These are phyloP conservation scores for Poicephalus gulielmi DNA, from an alignment of 2,113 vertebrate species.

Conservation along the genomic window DNA sequence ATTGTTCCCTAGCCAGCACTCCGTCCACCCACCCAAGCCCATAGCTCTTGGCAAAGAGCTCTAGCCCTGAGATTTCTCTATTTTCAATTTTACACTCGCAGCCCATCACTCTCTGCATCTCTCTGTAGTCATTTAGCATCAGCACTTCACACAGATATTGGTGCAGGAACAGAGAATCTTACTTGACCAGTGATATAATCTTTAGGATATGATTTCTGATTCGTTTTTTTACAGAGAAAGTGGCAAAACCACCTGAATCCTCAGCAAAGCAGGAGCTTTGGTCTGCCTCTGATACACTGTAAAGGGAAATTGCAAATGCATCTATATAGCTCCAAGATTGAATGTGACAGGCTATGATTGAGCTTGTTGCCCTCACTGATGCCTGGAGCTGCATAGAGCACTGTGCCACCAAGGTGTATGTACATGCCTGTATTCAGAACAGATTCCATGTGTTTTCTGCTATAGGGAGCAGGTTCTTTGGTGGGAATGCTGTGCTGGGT, in stretches of 20 bases:
- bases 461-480: neutral
- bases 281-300: neutral
- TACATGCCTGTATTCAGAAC: neutral
- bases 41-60: neutral
- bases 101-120: neutral
- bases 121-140: neutral
- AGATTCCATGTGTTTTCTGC: neutral
- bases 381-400: neutral
- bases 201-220: neutral
- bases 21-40: neutral
- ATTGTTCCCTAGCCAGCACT: neutral
- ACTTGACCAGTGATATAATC: neutral
- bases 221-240: neutral
- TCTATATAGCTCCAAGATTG: neutral
- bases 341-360: slow-evolving; percentile 28
- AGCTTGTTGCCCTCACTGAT: neutral
- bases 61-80: neutral
- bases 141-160: neutral
- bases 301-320: neutral
- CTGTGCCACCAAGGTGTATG: neutral
- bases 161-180: neutral
- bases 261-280: neutral
- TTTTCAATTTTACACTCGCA: neutral
- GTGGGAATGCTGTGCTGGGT: neutral
- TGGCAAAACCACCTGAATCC: neutral